These are phyloP conservation scores for Calameuta filiformis DNA, from an alignment of 2,888 invertebrate genomes.

Conservation along the genomic window DNA sequence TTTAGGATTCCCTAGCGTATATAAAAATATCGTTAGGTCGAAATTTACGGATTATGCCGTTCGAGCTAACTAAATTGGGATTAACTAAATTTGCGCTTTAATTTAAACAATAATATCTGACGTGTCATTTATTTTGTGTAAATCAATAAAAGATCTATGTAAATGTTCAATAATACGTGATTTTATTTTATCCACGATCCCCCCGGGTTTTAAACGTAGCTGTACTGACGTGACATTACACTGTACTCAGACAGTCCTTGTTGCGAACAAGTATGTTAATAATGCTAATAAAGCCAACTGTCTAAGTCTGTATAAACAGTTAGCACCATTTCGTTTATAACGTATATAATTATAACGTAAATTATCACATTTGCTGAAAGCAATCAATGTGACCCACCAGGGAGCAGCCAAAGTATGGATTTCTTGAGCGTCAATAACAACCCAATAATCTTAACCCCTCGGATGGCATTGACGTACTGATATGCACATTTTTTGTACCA, in stretches of 20 bases:
- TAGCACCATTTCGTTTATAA: neutral
- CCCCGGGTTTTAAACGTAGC: neutral
- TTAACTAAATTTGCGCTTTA: no score
- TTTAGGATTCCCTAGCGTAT: neutral
- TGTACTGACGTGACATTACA: neutral
- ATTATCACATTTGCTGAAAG: neutral
- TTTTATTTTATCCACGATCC: neutral
- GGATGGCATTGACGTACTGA: no score
- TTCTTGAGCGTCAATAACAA: neutral
- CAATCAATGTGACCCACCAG: neutral
- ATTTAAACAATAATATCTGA: neutral
- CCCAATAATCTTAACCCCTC: neutral
- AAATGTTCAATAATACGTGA: neutral
- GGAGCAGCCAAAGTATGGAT: neutral
- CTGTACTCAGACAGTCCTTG: neutral
- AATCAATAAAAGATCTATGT: neutral
- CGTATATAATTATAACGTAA: neutral
- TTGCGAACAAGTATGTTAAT: neutral
- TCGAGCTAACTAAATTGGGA: neutral
- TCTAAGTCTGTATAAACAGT: neutral
- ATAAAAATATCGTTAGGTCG: neutral
- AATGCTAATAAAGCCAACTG: neutral
- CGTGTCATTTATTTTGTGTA: neutral
- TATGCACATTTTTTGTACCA: no score
- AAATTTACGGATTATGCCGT: neutral